Evolutionary conservation across 2,797 vertebrate genomes (phyloP), one percentile per base, ranked within the genome.

Genomic region (Hippoglossus hippoglossus): DNA sequence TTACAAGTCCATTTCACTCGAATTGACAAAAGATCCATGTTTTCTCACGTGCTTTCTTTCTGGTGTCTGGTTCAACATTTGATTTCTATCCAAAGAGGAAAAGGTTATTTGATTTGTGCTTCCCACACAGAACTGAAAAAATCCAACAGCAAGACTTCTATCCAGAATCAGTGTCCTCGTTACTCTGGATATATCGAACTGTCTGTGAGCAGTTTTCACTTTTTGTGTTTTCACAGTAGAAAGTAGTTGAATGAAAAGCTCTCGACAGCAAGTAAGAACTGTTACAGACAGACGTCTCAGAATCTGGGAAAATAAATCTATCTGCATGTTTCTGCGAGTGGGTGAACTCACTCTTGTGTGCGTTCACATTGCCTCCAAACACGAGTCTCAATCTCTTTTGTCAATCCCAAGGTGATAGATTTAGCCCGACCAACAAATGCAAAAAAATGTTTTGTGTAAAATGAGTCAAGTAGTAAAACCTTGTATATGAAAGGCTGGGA

Each of bases 141-240:
- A 58, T 51, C 78, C 49, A 53, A 58, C 55, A 60, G 34, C 31
- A 53, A 31, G 25, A 73, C 55, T 34, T 61, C 22, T 67, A 60
- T 64, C 19, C 60, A 46, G 57, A 73, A 63, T 55, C 36, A 6
- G 47, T 71, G 73, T 67, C 59, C 46, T 77, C 58, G 70, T 74
- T 82, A 80, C 26, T 75, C 52, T n/a, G 19, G 46, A 69, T 74
- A 66, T 73, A 67, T 51, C 63, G 7, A 67, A 63, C 26, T 64
- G 36, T 65, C 74, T 74, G 63, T 75, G 75, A 63, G 70, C 60
- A 66, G 21, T 74, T 68, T 64, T 62, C 36, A 39, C 7, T 51
- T 53, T 69, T 36, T n/a, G 2, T 26, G 25, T 65, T 31, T 22
- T 28, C 15, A 34, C 25, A 31, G 18, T 31, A 39, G 59, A 28